Evolutionary conservation across 2,888 invertebrate species (phyloP).

Genomic region (Noctua pronuba): DNA sequence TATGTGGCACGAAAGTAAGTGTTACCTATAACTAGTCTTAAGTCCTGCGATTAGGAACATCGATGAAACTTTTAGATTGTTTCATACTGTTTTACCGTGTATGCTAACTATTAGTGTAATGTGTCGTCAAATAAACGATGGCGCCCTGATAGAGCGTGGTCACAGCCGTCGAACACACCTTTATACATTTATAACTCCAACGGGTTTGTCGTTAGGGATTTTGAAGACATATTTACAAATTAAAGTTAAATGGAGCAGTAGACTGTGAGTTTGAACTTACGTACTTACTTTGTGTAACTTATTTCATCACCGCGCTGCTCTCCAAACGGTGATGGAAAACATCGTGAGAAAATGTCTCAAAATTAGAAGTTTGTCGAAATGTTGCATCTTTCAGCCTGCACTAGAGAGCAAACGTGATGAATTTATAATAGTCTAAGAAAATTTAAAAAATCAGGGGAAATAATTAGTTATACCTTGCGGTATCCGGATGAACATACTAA

Average conservation of each 20-base stretch:
- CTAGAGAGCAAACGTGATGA: too few relatives aligned
- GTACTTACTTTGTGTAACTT: background rate
- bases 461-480: too few relatives aligned
- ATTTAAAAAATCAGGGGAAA: too few relatives aligned
- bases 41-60: background rate
- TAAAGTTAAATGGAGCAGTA: background rate
- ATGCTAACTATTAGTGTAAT: conserved; percentile 44
- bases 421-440: too few relatives aligned
- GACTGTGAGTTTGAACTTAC: background rate
- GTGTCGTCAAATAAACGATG: conserved; percentile 24
- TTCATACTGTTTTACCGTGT: conserved; percentile 6
- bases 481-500: too few relatives aligned
- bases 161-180: background rate
- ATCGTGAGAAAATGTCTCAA: background rate
- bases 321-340: background rate
- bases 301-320: background rate
- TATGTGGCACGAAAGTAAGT: too few relatives aligned
- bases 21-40: too few relatives aligned
- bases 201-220: background rate
- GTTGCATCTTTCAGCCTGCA: too few relatives aligned
- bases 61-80: background rate
- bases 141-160: background rate
- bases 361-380: too few relatives aligned
- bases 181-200: background rate
- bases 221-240: background rate